Percentiles rank a stretch among this genome's conserved stretches.
phyloP scores from a whole-genome alignment of 2,888 invertebrate species.

The Pheosia gnoma region DNA sequence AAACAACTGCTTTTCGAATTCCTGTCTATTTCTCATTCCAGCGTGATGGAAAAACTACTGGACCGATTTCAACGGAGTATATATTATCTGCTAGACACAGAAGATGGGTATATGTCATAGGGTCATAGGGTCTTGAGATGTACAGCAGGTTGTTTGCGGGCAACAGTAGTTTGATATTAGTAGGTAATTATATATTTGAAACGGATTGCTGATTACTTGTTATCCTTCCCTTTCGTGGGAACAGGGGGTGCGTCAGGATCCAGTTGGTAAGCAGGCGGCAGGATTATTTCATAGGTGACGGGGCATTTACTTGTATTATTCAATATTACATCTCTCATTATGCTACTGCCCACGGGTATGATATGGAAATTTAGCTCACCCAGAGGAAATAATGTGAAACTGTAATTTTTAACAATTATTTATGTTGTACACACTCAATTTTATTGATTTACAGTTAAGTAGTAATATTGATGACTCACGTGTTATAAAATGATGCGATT shows the following conservation, averaged over 20 bases:
- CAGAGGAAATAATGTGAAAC: conserved; percentile 84
- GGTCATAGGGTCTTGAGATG: too few relatives aligned
- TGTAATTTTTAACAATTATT: conserved; percentile 37
- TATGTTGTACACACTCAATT: background rate
- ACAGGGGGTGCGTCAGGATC: conserved; percentile 40
- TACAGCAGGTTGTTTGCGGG: too few relatives aligned
- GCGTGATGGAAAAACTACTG: too few relatives aligned
- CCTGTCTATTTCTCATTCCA: too few relatives aligned
- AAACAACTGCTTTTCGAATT: too few relatives aligned
- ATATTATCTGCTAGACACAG: background rate
- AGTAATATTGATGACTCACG: conserved; percentile 52
- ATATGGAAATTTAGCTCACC: conserved; percentile 85
- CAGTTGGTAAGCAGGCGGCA: conserved; percentile 57
- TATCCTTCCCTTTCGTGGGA: conserved; percentile 54
- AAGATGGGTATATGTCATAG: too few relatives aligned
- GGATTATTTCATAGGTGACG: conserved; percentile 74
- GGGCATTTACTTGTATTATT: conserved; percentile 86
- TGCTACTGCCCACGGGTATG: conserved; percentile 78
- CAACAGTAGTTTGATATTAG: too few relatives aligned
- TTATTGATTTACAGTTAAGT: background rate
- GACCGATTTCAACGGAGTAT: background rate
- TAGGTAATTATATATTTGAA: too few relatives aligned
- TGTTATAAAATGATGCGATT: conserved; percentile 78
- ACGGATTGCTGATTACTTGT: conserved; percentile 49
- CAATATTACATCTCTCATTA: conserved; percentile 80